phyloP scores from a whole-genome alignment of 2,113 vertebrate genomes.

The Apistogramma diplotaenia region DNA sequence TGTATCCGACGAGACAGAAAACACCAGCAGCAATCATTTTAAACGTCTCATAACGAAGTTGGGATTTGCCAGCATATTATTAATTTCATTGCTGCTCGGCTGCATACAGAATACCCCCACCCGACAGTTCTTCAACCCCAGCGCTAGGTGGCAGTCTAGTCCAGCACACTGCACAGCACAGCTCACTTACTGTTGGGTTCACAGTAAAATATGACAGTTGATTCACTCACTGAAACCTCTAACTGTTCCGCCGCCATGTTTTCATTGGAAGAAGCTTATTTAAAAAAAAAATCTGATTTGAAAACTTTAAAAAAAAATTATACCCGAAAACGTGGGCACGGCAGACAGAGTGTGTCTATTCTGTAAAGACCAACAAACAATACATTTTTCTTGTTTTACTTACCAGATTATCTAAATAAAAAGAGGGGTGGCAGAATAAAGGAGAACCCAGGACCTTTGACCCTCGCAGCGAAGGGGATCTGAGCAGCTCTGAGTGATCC shows the following conservation, averaged over 20 bases:
- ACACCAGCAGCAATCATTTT: background rate
- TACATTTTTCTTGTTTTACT: too few relatives aligned
- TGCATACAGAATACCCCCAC: background rate
- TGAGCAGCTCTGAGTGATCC: background rate
- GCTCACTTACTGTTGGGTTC: background rate
- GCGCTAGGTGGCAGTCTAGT: constrained; percentile 60
- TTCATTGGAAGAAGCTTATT: background rate
- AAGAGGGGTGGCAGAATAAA: background rate
- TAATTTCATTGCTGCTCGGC: background rate
- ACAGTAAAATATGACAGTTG: background rate
- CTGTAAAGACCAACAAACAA: too few relatives aligned
- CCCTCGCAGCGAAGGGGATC: background rate
- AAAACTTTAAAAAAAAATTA: too few relatives aligned
- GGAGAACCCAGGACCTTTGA: background rate
- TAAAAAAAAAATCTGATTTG: background rate
- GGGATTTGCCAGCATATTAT: background rate
- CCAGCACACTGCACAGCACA: background rate
- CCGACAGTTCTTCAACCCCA: background rate
- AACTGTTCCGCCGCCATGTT: background rate
- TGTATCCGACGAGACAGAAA: background rate
- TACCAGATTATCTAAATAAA: too few relatives aligned
- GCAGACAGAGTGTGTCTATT: too few relatives aligned
- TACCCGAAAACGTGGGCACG: too few relatives aligned
- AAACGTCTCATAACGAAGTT: background rate
- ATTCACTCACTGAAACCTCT: background rate